A percentile compares a stretch with the other conserved stretches of the same genome.
Evolutionary conservation across 2,888 invertebrate genomes (phyloP).

Genomic region (Rambutsinella grinnellia): DNA sequence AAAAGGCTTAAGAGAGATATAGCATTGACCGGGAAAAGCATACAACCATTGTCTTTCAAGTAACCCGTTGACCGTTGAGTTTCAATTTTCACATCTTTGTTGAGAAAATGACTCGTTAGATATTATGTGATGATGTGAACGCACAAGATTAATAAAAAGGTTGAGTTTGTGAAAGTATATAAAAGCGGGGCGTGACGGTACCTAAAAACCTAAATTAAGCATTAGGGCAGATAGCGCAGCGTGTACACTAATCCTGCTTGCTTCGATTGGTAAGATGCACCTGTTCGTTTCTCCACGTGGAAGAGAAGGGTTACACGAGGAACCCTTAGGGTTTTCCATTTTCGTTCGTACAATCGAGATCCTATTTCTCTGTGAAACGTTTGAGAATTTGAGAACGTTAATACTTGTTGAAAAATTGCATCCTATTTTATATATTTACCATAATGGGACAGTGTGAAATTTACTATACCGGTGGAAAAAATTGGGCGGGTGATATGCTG

Average conservation of each 20-base stretch:
- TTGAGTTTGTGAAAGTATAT: too few relatives aligned
- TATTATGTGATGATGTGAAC: too few relatives aligned
- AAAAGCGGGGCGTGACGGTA: too few relatives aligned
- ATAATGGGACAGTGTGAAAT: neutral
- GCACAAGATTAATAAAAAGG: too few relatives aligned
- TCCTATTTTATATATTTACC: neutral
- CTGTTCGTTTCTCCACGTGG: constrained; percentile 52
- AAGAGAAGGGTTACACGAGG: constrained; percentile 40
- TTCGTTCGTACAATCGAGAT: neutral
- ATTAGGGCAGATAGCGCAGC: too few relatives aligned
- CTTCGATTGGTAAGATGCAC: constrained; percentile 16
- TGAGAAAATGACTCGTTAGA: neutral
- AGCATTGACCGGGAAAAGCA: neutral
- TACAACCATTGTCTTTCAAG: neutral
- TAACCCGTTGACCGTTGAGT: neutral
- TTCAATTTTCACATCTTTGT: neutral
- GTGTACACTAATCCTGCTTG: neutral
- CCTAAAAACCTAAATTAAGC: too few relatives aligned
- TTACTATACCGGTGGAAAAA: too few relatives aligned
- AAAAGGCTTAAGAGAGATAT: too few relatives aligned
- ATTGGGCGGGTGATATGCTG: neutral
- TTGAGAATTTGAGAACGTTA: constrained; percentile 3
- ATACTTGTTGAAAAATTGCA: constrained; percentile 37
- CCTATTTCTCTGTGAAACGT: constrained; percentile 1
- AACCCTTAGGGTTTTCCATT: constrained; percentile 25